Conservation (phyloP, 2,113 vertebrate species). For the Dendropsophus ebraccatus region DNA sequence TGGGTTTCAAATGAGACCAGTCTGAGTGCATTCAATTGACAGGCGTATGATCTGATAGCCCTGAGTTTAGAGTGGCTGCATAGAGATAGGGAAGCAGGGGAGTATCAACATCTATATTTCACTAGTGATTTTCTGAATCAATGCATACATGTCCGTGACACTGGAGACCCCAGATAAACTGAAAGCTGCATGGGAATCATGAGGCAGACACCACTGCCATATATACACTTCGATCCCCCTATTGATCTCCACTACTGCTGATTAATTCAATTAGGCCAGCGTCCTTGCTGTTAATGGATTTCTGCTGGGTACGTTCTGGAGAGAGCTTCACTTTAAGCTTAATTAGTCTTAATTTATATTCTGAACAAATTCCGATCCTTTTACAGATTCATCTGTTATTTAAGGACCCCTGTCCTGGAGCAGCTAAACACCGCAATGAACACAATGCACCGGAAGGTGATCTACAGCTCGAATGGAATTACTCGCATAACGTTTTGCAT, state of each 20-base stretch:
- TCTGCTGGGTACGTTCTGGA: slow-evolving; percentile 2
- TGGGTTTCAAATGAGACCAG: background rate
- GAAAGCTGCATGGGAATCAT: slow-evolving; percentile 25
- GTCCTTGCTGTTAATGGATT: slow-evolving; percentile 55
- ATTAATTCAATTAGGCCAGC: slow-evolving; percentile 54
- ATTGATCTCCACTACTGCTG: slow-evolving; percentile 36
- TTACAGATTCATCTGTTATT: slow-evolving; percentile 40
- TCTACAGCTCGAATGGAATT: slow-evolving; percentile 1
- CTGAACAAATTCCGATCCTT: slow-evolving; percentile 19
- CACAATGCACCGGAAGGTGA: background rate
- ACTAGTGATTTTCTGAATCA: background rate
- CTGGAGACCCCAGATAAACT: slow-evolving; percentile 30
- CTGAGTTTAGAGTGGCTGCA: background rate
- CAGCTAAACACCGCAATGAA: background rate
- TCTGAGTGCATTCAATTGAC: background rate
- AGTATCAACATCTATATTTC: background rate
- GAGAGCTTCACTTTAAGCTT: slow-evolving; percentile 42
- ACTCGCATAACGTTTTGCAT: background rate
- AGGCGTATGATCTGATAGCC: background rate
- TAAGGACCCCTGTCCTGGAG: slow-evolving; percentile 27
- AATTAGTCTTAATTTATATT: slow-evolving; percentile 54
- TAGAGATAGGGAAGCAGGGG: background rate
- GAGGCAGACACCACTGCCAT: slow-evolving; percentile 28
- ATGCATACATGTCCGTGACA: background rate
- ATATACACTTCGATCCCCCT: slow-evolving; percentile 36